Conservation (phyloP, 2,113 vertebrate species). For the Sinocyclocheilus rhinocerous region DNA sequence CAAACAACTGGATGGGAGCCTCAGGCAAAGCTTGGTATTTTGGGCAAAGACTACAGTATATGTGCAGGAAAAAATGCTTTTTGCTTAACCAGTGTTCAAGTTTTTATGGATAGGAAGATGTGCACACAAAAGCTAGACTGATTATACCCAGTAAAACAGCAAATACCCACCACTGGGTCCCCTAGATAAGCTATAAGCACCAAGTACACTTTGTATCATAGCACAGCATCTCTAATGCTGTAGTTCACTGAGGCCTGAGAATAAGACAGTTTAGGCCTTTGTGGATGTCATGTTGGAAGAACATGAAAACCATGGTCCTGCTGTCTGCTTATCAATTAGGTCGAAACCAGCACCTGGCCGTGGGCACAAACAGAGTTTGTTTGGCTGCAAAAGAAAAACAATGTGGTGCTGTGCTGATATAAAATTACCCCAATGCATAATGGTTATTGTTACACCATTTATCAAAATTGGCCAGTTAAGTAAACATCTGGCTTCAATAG, state of each 20-base stretch:
- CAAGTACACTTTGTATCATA: constrained; percentile 30
- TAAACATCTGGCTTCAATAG: constrained; percentile 86
- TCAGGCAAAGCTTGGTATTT: not conserved
- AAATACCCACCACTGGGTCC: constrained; percentile 35
- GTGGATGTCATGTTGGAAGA: constrained; percentile 52
- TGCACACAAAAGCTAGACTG: not conserved
- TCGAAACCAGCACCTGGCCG: constrained; percentile 69
- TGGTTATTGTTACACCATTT: constrained; percentile 77
- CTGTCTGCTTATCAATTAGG: constrained; percentile 57
- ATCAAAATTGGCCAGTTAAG: constrained; percentile 80
- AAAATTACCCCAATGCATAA: constrained; percentile 75
- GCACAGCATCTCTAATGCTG: constrained; percentile 49
- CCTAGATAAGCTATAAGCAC: constrained; percentile 54
- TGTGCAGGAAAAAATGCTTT: not conserved
- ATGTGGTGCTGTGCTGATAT: constrained; percentile 70
- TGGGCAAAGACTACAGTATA: not conserved
- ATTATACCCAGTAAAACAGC: not conserved
- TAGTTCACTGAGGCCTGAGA: constrained; percentile 22
- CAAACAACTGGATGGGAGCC: not conserved
- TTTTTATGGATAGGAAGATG: constrained; percentile 4
- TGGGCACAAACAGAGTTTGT: constrained; percentile 62
- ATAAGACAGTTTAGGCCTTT: constrained; percentile 36
- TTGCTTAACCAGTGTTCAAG: not conserved
- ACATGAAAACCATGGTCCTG: constrained; percentile 49
- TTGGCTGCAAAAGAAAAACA: constrained; percentile 73